phyloP scores from a whole-genome alignment of 1,140 invertebrate genomes.

The Eupristina koningsbergeri region DNA sequence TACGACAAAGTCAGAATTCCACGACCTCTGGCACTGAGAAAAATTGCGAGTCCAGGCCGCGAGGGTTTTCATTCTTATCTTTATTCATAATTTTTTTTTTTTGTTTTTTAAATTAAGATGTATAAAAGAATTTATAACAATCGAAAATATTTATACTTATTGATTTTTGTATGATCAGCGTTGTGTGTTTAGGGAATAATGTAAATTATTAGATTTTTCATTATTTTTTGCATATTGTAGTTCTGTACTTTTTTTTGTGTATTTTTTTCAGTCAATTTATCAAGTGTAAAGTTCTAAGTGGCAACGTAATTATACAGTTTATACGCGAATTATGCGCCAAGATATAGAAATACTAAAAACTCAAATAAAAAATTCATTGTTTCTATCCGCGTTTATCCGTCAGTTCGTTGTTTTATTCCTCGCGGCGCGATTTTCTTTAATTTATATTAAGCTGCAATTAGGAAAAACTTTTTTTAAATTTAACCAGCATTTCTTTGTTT shows the following conservation, averaged over 20 bases:
- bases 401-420: slow-evolving; percentile 39
- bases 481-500: slow-evolving; percentile 31
- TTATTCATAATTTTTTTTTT: slow-evolving; percentile 31
- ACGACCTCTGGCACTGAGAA: slow-evolving; percentile 47
- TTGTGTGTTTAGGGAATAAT: not conserved
- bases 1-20: slow-evolving; percentile 45
- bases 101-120: slow-evolving; percentile 38
- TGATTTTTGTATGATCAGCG: slow-evolving; percentile 18
- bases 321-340: slow-evolving; percentile 20
- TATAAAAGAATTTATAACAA: slow-evolving; percentile 19
- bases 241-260: slow-evolving; percentile 16
- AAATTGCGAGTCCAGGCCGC: slow-evolving; percentile 25
- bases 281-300: slow-evolving; percentile 14
- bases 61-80: slow-evolving; percentile 15
- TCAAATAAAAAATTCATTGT: slow-evolving; percentile 25
- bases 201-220: slow-evolving; percentile 38
- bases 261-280: slow-evolving; percentile 34
- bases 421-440: slow-evolving; percentile 16
- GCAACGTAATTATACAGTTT: slow-evolving; percentile 18
- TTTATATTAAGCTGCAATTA: slow-evolving; percentile 23
- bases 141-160: slow-evolving; percentile 16
- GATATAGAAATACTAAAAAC: slow-evolving; percentile 1
- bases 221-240: slow-evolving; percentile 14
- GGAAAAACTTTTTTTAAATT: slow-evolving; percentile 22
- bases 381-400: slow-evolving; percentile 44